Base-by-base conservation (phyloP, 2,113 vertebrate species). In the Leptocoma aspasia region DNA sequence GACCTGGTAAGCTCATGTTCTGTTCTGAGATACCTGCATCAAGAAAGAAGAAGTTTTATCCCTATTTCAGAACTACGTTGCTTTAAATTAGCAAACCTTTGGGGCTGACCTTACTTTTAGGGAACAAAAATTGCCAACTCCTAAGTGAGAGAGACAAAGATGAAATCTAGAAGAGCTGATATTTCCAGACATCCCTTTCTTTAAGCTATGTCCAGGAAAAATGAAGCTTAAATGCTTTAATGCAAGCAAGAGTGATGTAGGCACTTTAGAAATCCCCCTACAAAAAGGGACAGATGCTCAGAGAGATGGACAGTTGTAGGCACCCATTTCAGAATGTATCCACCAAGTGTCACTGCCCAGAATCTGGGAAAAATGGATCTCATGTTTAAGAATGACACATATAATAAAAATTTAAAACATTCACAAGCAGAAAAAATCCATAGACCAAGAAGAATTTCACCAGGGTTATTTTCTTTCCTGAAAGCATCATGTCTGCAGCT, bases 401-500 rank as follows among this genome's bases (percentile, higher is more conserved):
- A 53, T 75, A 92, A 96, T 96, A 92, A 97, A 96, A 95, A 83
- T 86, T 93, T 80, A 65, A 92, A 94, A 89, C 35, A 79, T 83
- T 75, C 1, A 0, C 49, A 75, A 68, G 70, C 24, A 49, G n/a
- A 96, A 65, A 94, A 97, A 97, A 94, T 96, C 71, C 61, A 31
- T 70, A 96, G 93, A 82, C 17, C 28, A 91, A 89, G 96, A 96
- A 95, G 39, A 2, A 7, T 93, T 95, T 96, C 80, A 92, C 77
- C 44, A 89, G 86, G 69, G 71, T 87, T 96, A 50, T 80, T 97
- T 94, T 81, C 96, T 92, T 75, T 79, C 85, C 82, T 56, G 86
- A 92, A 93, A 95, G 7, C 71, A 86, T 94, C 93, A 73, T 95
- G 49, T 45, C 33, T 96, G 54, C 79, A 95, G 81, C 60, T 44